phyloP scores from a whole-genome alignment of 2,797 vertebrate genomes.

The Gallirallus australis region DNA sequence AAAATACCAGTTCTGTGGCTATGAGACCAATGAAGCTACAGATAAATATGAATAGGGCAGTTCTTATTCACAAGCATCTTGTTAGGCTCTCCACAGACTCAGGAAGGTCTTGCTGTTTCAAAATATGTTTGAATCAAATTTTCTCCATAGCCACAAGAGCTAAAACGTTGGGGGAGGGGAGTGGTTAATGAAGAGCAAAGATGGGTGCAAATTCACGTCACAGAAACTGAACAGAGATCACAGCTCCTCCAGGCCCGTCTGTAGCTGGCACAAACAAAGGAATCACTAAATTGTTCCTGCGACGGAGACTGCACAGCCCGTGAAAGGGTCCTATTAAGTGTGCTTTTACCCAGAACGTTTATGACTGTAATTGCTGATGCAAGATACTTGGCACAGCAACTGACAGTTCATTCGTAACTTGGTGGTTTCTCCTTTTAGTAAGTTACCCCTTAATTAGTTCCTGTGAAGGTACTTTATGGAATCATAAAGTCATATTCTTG shows the following conservation, averaged over 20 bases:
- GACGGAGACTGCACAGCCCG: neutral
- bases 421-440: constrained; percentile 2
- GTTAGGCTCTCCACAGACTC: neutral
- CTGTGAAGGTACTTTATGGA: constrained; percentile 44
- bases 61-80: neutral
- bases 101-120: neutral
- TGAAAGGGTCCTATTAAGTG: constrained; percentile 44
- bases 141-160: neutral
- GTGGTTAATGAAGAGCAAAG: constrained; percentile 8
- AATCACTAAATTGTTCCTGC: constrained; percentile 24
- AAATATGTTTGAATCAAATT: neutral
- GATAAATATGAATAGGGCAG: neutral
- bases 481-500: constrained; percentile 18
- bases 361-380: constrained; percentile 16
- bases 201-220: constrained; percentile 10
- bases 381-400: constrained; percentile 39
- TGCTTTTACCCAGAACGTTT: constrained; percentile 46
- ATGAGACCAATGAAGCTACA: neutral
- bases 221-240: neutral
- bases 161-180: neutral
- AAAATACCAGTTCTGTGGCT: neutral
- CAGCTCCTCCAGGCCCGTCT: constrained; percentile 22
- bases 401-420: constrained; percentile 30
- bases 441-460: constrained; percentile 38
- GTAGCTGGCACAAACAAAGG: constrained; percentile 15